Percentiles rank a stretch among this genome's conserved stretches.
Evolutionary conservation across 2,797 vertebrate genomes (phyloP).

Genomic region (Rousettus madagascariensis): DNA sequence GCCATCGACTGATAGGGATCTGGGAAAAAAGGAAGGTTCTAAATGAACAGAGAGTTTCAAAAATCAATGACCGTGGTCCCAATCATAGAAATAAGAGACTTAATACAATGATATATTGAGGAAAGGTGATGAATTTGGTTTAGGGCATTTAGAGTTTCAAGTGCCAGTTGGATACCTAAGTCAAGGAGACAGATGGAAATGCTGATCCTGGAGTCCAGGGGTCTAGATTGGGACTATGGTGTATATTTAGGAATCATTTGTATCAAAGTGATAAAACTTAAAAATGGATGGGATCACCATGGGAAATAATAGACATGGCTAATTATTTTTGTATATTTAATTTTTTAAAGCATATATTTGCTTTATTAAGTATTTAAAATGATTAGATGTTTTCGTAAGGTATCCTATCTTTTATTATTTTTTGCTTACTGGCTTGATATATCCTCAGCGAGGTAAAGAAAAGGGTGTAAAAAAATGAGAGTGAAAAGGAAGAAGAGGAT

Average conservation of each 20-base stretch:
- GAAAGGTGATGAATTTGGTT: neutral
- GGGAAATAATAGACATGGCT: neutral
- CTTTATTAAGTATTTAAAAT: neutral
- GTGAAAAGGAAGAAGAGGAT: neutral
- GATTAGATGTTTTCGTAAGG: neutral
- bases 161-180: neutral
- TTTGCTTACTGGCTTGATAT: neutral
- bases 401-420: neutral
- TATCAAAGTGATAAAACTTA: neutral
- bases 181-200: neutral
- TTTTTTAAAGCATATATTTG: neutral
- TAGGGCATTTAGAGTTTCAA: neutral
- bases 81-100: neutral
- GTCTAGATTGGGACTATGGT: neutral
- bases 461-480: neutral
- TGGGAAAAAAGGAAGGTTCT: neutral
- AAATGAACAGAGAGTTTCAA: neutral
- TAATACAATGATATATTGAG: neutral
- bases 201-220: neutral
- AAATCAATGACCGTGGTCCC: neutral
- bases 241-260: neutral
- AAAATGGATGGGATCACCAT: neutral
- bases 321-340: constrained; percentile 30
- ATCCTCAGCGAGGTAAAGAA: neutral
- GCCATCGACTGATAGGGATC: neutral